Conservation (phyloP, 2,888 invertebrate genomes). For the Ferdinandea cuprea region DNA sequence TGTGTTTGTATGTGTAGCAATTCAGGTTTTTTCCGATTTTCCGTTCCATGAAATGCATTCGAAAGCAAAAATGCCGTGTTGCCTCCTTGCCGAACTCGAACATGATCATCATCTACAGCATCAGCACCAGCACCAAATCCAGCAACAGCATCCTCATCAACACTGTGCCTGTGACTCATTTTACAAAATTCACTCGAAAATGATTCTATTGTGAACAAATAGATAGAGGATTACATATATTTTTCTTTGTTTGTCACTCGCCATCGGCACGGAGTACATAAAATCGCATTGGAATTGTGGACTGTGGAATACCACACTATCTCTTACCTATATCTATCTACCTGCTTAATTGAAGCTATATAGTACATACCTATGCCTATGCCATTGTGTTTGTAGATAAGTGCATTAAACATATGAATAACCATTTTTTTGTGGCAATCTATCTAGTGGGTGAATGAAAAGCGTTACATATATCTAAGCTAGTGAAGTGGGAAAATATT, state of each 20-base stretch:
- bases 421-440: no score
- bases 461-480: background rate
- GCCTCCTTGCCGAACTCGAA: conserved; percentile 51
- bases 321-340: conserved; percentile 46
- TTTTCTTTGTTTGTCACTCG: conserved; percentile 59
- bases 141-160: conserved; percentile 65
- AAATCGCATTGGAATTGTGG: conserved; percentile 44
- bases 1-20: conserved; percentile 68
- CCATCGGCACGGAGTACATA: conserved; percentile 12
- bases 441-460: conserved; percentile 25
- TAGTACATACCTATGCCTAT: conserved; percentile 18
- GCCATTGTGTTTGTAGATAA: conserved; percentile 33
- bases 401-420: conserved; percentile 25
- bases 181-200: conserved; percentile 57
- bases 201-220: conserved; percentile 67
- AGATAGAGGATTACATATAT: conserved; percentile 57
- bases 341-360: conserved; percentile 34
- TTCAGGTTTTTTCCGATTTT: conserved; percentile 71
- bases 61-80: conserved; percentile 74
- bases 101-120: conserved; percentile 36
- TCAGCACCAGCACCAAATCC: conserved; percentile 59
- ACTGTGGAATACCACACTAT: conserved; percentile 52
- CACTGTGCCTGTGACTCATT: conserved; percentile 64
- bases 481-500: background rate
- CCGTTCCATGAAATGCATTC: conserved; percentile 72